These are phyloP conservation scores for human (Homo sapiens) DNA, from an alignment of 2,113 vertebrate species.

Conservation along the genomic window DNA sequence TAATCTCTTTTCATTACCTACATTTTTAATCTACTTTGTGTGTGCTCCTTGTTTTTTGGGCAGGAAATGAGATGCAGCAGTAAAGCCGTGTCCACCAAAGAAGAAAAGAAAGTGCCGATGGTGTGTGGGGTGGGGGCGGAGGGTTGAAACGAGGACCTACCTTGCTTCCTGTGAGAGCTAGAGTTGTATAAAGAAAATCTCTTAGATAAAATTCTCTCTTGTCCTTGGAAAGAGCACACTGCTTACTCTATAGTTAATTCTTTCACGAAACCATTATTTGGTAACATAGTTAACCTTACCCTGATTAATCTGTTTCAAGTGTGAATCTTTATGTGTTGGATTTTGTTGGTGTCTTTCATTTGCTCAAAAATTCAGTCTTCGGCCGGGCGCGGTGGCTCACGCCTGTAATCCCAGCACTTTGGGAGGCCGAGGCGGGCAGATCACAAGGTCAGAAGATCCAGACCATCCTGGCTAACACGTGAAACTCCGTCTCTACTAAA, in stretches of 20 bases:
- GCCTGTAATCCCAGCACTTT: too few species aligned
- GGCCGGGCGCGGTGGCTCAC: too few species aligned
- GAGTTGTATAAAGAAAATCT: neutral
- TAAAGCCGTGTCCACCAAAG: rapidly evolving
- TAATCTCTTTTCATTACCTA: constrained; percentile 21
- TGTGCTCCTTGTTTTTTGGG: neutral
- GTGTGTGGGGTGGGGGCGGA: rapidly evolving
- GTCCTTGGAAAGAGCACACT: neutral
- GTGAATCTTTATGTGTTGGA: neutral
- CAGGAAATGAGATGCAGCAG: neutral
- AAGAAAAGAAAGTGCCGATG: neutral
- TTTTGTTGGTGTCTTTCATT: neutral
- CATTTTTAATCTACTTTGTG: neutral
- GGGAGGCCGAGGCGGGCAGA: too few species aligned
- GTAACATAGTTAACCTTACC: neutral
- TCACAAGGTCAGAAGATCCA: too few species aligned
- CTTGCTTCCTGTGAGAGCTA: neutral
- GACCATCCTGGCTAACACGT: too few species aligned
- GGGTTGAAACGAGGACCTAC: neutral
- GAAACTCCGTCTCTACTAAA: too few species aligned
- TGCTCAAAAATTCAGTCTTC: neutral
- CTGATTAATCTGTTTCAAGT: neutral
- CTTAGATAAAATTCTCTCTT: neutral
- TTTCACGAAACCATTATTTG: neutral
- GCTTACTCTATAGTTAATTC: neutral